Evolutionary conservation across 2,888 invertebrate species (phyloP), one percentile per base, ranked within the genome.

Genomic region (Cantharis rustica): DNA sequence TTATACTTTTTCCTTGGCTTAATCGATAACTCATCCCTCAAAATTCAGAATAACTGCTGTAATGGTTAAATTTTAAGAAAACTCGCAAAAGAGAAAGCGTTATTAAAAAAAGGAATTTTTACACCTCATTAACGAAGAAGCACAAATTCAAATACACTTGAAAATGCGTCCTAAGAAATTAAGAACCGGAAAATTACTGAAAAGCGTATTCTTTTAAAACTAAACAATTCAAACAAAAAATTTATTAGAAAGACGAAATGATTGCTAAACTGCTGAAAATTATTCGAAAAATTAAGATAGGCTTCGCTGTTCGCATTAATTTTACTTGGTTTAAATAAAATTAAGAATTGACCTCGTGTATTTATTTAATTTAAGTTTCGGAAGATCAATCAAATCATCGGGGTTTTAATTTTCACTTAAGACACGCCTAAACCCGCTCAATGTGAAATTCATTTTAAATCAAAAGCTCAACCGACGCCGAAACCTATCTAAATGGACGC

Each of bases 101-200:
- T 66, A 66, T 66, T 63, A 63, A 63, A 66, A 66, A 66, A 66
- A 66, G 23, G 64, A 66, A 66, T 66, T 66, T 66, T 66, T 66
- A 66, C 64, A 66, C 64, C 64, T 66, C 64, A 66, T 66, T 66
- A 66, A 66, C 64, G 64, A 66, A 66, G 23, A 66, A 66, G 64
- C 64, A 66, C 64, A 66, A 66, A 66, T 66, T 66, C 64, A 66
- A 66, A 66, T 66, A 66, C 23, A 66, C 64, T 66, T 23, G 64
- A 66, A 66, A 66, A 66, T 66, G 23, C 64, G 64, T 66, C 23
- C 64, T 66, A 66, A 66, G 64, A 66, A 66, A 66, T 66, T 66
- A 66, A 66, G 64, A 66, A 66, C 64, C 64, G 64, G 64, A 66
- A 66, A 66, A 66, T 66, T 66, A 66, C 64, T 66, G 64, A 66